A percentile compares a stretch with the other conserved stretches of the same genome.
Conservation (phyloP, 2,888 invertebrate species). For the Drosophila affinis region DNA sequence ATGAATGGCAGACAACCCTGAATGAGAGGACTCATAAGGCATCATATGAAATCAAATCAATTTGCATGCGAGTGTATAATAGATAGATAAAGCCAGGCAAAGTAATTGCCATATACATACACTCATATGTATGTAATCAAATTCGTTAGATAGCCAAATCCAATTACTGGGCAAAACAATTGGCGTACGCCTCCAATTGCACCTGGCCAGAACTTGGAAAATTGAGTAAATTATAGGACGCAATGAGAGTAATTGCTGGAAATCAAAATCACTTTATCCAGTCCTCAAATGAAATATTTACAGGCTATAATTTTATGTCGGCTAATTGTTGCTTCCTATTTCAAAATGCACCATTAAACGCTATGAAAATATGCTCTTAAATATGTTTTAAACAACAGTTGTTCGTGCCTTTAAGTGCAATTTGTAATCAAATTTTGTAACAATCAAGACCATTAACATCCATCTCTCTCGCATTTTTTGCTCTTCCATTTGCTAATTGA, state of each 20-base stretch:
- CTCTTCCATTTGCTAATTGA: slow-evolving; percentile 10
- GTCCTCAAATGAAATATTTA: neutral
- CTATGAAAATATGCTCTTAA: neutral
- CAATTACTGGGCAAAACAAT: neutral
- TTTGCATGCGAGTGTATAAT: slow-evolving; percentile 4
- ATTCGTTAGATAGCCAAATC: slow-evolving; percentile 14
- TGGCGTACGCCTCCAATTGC: neutral
- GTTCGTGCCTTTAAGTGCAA: neutral
- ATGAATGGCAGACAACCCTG: slow-evolving; percentile 34
- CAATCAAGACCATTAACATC: slow-evolving; percentile 15
- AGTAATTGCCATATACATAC: slow-evolving; percentile 6
- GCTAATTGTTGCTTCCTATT: too few relatives aligned
- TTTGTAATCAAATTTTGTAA: slow-evolving; percentile 21
- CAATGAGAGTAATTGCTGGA: neutral
- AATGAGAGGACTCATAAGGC: slow-evolving; percentile 27
- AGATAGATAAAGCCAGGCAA: slow-evolving; percentile 8
- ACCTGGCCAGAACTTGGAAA: neutral
- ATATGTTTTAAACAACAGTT: neutral
- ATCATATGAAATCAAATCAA: slow-evolving; percentile 14
- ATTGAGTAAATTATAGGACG: neutral
- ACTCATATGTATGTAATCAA: slow-evolving; percentile 7
- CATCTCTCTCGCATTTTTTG: neutral
- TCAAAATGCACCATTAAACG: neutral
- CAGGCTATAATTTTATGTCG: too few relatives aligned
- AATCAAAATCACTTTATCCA: neutral